Evolutionary conservation across 2,888 invertebrate genomes (phyloP).

Genomic region (Ernsta delagoae): DNA sequence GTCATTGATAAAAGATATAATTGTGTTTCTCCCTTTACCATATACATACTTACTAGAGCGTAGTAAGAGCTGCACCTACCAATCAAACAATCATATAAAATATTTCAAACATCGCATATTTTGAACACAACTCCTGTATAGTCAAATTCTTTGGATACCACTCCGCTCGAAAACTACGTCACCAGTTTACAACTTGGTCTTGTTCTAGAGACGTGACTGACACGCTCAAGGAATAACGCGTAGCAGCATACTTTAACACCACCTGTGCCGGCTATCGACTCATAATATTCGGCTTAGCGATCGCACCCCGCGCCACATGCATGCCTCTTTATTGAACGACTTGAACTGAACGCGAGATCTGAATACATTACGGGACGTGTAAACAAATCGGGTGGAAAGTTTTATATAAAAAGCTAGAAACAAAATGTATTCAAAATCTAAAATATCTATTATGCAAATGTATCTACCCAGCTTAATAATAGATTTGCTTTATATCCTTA

Average conservation of each 20-base stretch:
- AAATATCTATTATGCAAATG: too few relatives aligned
- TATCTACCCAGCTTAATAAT: too few relatives aligned
- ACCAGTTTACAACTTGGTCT: slow-evolving; percentile 2
- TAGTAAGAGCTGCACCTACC: too few relatives aligned
- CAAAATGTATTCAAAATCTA: background rate
- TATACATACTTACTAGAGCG: too few relatives aligned
- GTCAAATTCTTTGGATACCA: background rate
- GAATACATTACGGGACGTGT: slow-evolving; percentile 36
- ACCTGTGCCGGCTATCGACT: slow-evolving; percentile 79
- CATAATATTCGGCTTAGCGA: slow-evolving; percentile 85
- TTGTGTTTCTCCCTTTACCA: too few relatives aligned
- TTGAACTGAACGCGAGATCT: slow-evolving; percentile 25
- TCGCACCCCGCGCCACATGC: slow-evolving; percentile 47
- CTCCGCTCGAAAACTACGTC: background rate
- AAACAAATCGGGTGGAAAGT: slow-evolving; percentile 33
- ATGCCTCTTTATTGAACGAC: slow-evolving; percentile 45
- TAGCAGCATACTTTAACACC: slow-evolving; percentile 78
- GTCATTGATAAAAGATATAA: too few relatives aligned
- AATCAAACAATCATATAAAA: too few relatives aligned
- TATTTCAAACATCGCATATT: too few relatives aligned
- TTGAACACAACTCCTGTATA: too few relatives aligned
- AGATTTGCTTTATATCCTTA: too few relatives aligned
- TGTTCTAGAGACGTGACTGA: slow-evolving; percentile 30
- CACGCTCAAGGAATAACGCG: slow-evolving; percentile 39
- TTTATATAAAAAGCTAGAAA: slow-evolving; percentile 7